Conservation (phyloP, 2,888 invertebrate genomes). For the Patella depressa region DNA sequence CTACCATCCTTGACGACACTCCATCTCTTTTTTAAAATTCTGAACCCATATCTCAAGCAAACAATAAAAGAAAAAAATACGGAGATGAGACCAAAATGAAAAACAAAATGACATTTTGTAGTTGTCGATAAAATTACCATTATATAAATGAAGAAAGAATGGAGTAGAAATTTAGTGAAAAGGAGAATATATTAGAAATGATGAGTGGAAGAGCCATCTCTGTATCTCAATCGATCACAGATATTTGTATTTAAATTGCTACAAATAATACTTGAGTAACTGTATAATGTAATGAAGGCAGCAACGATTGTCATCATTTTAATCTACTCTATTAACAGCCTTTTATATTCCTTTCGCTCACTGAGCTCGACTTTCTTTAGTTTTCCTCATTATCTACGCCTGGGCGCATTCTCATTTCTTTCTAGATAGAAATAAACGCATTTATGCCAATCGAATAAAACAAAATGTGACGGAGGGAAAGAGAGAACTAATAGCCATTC, state of each 20-base stretch:
- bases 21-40: no score
- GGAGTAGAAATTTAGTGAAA: neutral
- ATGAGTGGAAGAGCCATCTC: neutral
- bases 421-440: constrained; percentile 8
- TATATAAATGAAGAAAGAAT: neutral
- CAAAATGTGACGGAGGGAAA: constrained; percentile 5
- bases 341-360: constrained; percentile 12
- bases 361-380: constrained; percentile 2
- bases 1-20: no score
- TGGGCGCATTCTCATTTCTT: constrained; percentile 4
- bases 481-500: constrained; percentile 10
- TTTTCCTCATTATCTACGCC: constrained; percentile 5
- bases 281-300: neutral
- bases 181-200: constrained; percentile 8
- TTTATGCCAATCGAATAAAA: constrained; percentile 9
- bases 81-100: no score
- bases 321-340: constrained; percentile 7
- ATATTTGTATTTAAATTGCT: constrained; percentile 10
- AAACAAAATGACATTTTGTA: neutral
- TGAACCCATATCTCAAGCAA: no score
- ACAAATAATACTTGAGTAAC: constrained; percentile 2
- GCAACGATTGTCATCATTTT: constrained; percentile 5
- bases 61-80: no score
- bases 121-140: constrained; percentile 9
- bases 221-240: neutral